Evolutionary conservation across 2,888 invertebrate genomes (phyloP), one percentile per base, ranked within the genome.

Genomic region (Patella ulyssiponensis): DNA sequence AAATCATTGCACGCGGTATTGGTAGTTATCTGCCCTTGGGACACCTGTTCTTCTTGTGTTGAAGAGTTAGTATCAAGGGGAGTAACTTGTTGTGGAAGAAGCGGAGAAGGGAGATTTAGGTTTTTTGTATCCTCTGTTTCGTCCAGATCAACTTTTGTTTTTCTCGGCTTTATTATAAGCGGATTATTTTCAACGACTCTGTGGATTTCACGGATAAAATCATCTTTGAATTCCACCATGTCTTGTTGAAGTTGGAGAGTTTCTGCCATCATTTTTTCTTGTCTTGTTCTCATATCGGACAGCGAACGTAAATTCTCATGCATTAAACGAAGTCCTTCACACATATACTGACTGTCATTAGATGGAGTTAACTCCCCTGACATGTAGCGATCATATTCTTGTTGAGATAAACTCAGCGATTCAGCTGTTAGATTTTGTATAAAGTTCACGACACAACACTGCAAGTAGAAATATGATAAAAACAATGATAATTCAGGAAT

Each of bases 361-460:
- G 95, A 95, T 74, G 97, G 96, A 27, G 96, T 96, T 15, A 96
- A 95, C 82, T 96, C 95, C 53, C 99, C 98, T 14, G 96, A 95
- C 93, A 99, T 98, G 92, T 98, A 96, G 33, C 96, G 95, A 86
- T 97, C 95, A 90, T 98, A 99, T 92, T 99, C 98, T 84, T 96
- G 95, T 88, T 95, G 94, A 20, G 96, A 94, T 95, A 99, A 96
- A 90, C 94, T 96, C 77, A 99, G 93, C 1, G 97, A 98, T 89
- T 97, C 97, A 0, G 97, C 97, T 7, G 96, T 98, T 87, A 99
- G 92, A 90, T 97, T 97, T 93, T 99, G 98, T 83, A 99, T 98
- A 92, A 99, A 99, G 14, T 97, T 96, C 56, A 99, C 97, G 3
- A 99, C 99, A 92, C 98, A 99, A 88, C 98, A 99, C 96, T 98